Evolutionary conservation across 2,113 vertebrate genomes (phyloP).

Genomic region (Lepidothrix coronata): DNA sequence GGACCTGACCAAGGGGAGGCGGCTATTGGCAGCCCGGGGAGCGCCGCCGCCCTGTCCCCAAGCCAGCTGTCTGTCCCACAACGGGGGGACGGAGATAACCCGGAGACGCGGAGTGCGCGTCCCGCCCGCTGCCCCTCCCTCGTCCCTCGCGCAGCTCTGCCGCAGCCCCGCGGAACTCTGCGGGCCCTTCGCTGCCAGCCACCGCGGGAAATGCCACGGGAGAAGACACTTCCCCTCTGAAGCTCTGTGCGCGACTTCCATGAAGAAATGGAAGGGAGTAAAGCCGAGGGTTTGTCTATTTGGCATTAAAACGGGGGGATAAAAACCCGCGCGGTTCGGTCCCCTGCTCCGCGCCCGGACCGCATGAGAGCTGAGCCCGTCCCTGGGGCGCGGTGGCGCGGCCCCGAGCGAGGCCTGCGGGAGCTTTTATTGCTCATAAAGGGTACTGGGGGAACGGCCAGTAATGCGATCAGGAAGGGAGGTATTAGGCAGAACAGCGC

Average conservation of each 20-base stretch:
- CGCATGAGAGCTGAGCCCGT: neutral
- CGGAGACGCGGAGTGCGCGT: rapidly evolving
- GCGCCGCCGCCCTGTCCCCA: too few relatives aligned
- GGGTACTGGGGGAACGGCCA: neutral
- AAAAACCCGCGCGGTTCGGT: rapidly evolving
- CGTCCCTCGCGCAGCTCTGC: too few relatives aligned
- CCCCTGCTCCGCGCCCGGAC: neutral
- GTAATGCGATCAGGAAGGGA: slow-evolving; percentile 47
- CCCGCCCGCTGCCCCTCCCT: rapidly evolving
- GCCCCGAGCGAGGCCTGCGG: neutral
- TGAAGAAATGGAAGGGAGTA: neutral
- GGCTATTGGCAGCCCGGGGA: neutral
- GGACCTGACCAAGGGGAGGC: neutral
- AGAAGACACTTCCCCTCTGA: neutral
- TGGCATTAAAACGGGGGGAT: neutral
- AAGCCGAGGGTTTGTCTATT: neutral
- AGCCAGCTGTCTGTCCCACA: neutral
- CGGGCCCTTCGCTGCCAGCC: neutral
- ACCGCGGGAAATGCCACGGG: neutral
- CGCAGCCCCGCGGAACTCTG: too few relatives aligned
- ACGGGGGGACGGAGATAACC: rapidly evolving
- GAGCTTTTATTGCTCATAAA: slow-evolving; percentile 59
- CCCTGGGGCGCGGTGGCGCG: neutral
- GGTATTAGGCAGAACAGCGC: neutral
- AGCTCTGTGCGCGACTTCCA: neutral